Evolutionary conservation across 2,888 invertebrate species (phyloP), one percentile per base, ranked within the genome.

Genomic region (Epinotia bilunana): DNA sequence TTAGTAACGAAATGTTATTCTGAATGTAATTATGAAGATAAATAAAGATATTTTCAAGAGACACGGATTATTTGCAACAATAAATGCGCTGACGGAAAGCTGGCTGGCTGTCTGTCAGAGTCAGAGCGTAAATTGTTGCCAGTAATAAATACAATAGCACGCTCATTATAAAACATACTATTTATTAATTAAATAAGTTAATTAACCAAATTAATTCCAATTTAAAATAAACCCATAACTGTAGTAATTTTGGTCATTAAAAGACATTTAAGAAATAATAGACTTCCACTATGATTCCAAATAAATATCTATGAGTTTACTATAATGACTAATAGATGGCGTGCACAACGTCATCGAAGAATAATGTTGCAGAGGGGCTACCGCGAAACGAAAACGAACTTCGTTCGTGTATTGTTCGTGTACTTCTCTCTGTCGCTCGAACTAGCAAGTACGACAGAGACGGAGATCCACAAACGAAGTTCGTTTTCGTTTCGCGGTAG

Each of bases 21-120:
- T 46, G 46, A 13, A 62, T n/a, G 43, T 57, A 72, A 57, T 55
- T 46, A 16, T 61, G 55, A 28, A 57, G 3, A 18, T 62, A 55
- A 62, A 46, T 70, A 72, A 71, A 61, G 60, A 43, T 67, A 67
- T 72, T 43, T 65, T 67, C 12, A 57, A 53, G 61, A 61, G 60
- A 9, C 55, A 75, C 61, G 57, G 71, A 67, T 53, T 67, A 55
- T 67, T 75, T 49, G n/a, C 71, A 69, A 74, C 73, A 79, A 78
- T 77, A 77, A 77, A 57, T 78, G 74, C 75, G 78, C 76, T 79
- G 79, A 78, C 77, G 78, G 78, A 76, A 77, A 75, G 75, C 73
- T 65, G 74, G 78, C 78, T 77, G 72, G 63, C 75, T 75, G 77
- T 75, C 78, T 76, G 77, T 75, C 73, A 72, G 53, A 57, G 18